Percentiles rank a stretch among this genome's conserved stretches.
Evolutionary conservation across 2,888 invertebrate genomes (phyloP).

Genomic region (Cosmia trapezina): DNA sequence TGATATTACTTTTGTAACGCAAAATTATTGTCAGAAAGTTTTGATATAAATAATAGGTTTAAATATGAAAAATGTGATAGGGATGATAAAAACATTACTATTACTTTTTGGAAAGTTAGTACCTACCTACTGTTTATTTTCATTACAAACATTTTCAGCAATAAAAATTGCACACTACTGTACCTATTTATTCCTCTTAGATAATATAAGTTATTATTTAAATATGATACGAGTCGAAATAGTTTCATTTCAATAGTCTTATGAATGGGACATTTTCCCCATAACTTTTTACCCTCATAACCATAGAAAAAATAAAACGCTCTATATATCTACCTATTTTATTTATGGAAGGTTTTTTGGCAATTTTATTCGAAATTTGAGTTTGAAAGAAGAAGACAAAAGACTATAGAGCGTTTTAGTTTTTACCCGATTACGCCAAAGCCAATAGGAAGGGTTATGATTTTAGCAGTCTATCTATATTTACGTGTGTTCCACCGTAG

Average conservation of each 20-base stretch:
- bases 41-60: neutral
- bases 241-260: neutral
- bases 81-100: neutral
- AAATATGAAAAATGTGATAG: neutral
- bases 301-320: too few relatives aligned
- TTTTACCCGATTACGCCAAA: too few relatives aligned
- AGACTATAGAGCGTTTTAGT: too few relatives aligned
- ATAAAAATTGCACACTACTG: neutral
- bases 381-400: too few relatives aligned
- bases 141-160: neutral
- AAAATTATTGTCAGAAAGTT: constrained; percentile 2
- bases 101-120: too few relatives aligned
- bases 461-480: too few relatives aligned
- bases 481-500: too few relatives aligned
- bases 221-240: neutral
- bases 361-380: too few relatives aligned
- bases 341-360: too few relatives aligned
- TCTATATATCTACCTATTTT: too few relatives aligned
- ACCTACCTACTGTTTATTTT: neutral
- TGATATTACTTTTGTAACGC: constrained; percentile 35
- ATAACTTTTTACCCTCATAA: neutral
- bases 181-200: neutral
- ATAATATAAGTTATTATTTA: neutral
- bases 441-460: too few relatives aligned
- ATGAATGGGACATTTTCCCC: neutral